Conservation (phyloP, 1,140 invertebrate species). For the Laupala kohalensis region DNA sequence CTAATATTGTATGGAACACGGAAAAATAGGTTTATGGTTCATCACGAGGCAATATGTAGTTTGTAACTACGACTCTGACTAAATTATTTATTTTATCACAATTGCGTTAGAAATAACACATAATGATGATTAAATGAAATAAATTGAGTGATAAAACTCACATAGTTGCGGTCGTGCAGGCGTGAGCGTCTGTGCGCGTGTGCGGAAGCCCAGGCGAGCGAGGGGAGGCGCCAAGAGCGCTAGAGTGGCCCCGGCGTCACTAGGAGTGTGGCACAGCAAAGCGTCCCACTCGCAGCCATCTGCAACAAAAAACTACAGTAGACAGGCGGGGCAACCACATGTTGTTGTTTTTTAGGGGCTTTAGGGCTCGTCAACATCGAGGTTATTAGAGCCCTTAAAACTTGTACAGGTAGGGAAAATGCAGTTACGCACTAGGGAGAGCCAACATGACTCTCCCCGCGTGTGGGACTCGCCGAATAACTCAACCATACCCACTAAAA, state of each 20-base stretch:
- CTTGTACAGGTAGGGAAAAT: too few species aligned
- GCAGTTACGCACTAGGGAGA: too few species aligned
- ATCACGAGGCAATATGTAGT: too few species aligned
- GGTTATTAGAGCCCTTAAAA: too few species aligned
- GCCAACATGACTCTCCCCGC: too few species aligned
- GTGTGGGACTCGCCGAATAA: too few species aligned
- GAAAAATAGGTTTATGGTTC: too few species aligned
- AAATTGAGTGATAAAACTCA: neutral
- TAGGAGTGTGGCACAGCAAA: neutral
- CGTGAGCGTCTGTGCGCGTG: neutral
- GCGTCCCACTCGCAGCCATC: neutral
- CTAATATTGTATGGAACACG: too few species aligned
- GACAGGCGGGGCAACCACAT: too few species aligned
- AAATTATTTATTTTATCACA: neutral
- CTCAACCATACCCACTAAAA: too few species aligned
- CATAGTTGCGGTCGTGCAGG: neutral
- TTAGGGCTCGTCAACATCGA: too few species aligned
- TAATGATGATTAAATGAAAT: neutral
- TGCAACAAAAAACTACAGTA: neutral
- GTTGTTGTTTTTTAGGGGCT: too few species aligned
- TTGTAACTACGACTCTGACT: neutral
- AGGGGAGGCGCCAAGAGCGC: neutral
- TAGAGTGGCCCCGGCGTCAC: neutral
- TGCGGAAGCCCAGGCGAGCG: neutral
- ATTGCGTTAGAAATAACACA: neutral